These are phyloP conservation scores for Oreohelix idahoensis DNA, from an alignment of 1,140 invertebrate genomes.

Conservation along the genomic window DNA sequence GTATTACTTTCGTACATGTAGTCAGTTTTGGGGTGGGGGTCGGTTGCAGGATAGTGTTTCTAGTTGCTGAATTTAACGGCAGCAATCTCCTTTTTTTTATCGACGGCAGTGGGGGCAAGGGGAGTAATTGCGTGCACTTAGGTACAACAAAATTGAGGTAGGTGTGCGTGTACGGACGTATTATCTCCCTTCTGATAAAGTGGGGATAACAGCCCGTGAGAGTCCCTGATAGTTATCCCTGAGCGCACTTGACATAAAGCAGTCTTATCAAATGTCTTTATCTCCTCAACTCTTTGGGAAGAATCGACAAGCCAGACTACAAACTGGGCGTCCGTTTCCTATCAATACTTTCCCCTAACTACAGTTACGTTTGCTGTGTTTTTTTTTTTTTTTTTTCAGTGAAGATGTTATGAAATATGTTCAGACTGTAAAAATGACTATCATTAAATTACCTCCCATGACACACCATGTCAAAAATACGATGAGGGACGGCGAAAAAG, in stretches of 20 bases:
- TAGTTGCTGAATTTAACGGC: neutral
- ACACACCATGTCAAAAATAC: neutral
- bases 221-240: neutral
- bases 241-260: constrained; percentile 17
- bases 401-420: too few species aligned
- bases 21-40: too few species aligned
- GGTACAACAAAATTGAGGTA: neutral
- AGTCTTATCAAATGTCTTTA: constrained; percentile 7
- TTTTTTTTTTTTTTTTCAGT: too few species aligned
- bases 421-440: neutral
- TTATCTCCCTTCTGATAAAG: constrained; percentile 15
- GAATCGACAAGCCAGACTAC: neutral
- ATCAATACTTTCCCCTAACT: constrained; percentile 6
- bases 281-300: neutral
- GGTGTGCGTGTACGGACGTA: neutral
- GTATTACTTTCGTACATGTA: too few species aligned
- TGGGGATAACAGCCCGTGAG: neutral
- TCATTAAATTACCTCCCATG: neutral
- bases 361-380: neutral
- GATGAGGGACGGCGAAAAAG: neutral
- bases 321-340: neutral
- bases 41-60: neutral
- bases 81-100: neutral
- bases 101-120: neutral
- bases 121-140: neutral